A percentile compares a stretch with the other conserved stretches of the same genome.
Evolutionary conservation across 2,797 vertebrate species (phyloP).

Genomic region (Sciurus vulgaris): DNA sequence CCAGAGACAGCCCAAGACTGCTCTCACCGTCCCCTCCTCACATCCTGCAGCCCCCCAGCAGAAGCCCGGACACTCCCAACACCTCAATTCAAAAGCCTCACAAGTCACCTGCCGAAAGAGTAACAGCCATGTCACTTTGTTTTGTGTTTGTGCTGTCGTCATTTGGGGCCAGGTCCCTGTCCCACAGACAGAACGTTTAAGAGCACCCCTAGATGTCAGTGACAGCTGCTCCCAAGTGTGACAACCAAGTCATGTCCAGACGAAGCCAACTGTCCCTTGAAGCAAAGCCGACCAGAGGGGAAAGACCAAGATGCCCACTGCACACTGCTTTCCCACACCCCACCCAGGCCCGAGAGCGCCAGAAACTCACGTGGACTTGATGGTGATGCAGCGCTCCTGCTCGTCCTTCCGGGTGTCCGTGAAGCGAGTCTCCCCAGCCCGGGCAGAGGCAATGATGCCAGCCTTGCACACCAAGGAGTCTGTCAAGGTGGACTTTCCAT

Average conservation of each 20-base stretch:
- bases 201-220: rapidly evolving
- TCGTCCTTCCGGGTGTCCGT: constrained; percentile 98
- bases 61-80: rapidly evolving
- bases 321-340: neutral
- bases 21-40: neutral
- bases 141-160: neutral
- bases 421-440: constrained; percentile 96
- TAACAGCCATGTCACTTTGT: too few relatives aligned
- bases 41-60: neutral
- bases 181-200: rapidly evolving
- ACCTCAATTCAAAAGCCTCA: rapidly evolving
- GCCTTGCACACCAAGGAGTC: constrained; percentile 97
- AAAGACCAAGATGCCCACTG: too few relatives aligned
- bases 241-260: rapidly evolving
- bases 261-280: rapidly evolving
- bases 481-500: constrained; percentile 96
- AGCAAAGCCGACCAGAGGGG: too few relatives aligned
- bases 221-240: rapidly evolving
- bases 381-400: constrained; percentile 98
- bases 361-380: constrained; percentile 96
- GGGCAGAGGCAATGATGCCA: constrained; percentile 95
- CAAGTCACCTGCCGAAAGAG: neutral
- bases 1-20: neutral
- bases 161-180: too few relatives aligned
- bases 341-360: too few relatives aligned